These are phyloP conservation scores for Xenopus petersii DNA, from an alignment of 2,797 vertebrate genomes.

Conservation along the genomic window DNA sequence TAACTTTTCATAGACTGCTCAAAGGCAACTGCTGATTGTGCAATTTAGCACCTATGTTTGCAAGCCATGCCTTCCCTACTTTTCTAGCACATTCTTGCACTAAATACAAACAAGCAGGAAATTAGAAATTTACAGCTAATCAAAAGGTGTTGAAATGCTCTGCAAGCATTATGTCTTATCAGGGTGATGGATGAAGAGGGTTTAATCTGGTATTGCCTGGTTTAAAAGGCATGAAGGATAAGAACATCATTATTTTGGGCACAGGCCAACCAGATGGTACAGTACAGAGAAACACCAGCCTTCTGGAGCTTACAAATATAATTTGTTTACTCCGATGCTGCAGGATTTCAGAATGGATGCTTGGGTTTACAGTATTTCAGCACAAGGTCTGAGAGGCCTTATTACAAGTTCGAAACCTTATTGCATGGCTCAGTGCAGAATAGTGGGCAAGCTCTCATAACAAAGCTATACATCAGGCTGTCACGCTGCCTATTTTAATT, in stretches of 20 bases:
- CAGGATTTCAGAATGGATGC: constrained; percentile 27
- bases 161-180: constrained; percentile 34
- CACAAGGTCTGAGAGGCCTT: constrained; percentile 21
- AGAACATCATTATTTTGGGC: constrained; percentile 28
- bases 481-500: constrained; percentile 1
- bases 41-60: too few relatives aligned
- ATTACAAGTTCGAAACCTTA: constrained; percentile 6
- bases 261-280: constrained; percentile 40
- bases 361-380: constrained; percentile 28
- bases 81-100: constrained; percentile 1
- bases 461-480: neutral
- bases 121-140: constrained; percentile 23
- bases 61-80: too few relatives aligned
- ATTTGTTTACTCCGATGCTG: constrained; percentile 41
- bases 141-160: constrained; percentile 28
- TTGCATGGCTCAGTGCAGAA: neutral
- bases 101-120: constrained; percentile 12
- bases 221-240: constrained; percentile 39
- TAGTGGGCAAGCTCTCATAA: neutral
- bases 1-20: too few relatives aligned
- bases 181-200: constrained; percentile 26
- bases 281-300: constrained; percentile 34
- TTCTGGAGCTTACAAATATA: constrained; percentile 30
- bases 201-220: constrained; percentile 35
- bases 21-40: too few relatives aligned